Percentiles rank a stretch among this genome's conserved stretches.
phyloP scores from a whole-genome alignment of 2,888 invertebrate species.

The Diarsia mendica region DNA sequence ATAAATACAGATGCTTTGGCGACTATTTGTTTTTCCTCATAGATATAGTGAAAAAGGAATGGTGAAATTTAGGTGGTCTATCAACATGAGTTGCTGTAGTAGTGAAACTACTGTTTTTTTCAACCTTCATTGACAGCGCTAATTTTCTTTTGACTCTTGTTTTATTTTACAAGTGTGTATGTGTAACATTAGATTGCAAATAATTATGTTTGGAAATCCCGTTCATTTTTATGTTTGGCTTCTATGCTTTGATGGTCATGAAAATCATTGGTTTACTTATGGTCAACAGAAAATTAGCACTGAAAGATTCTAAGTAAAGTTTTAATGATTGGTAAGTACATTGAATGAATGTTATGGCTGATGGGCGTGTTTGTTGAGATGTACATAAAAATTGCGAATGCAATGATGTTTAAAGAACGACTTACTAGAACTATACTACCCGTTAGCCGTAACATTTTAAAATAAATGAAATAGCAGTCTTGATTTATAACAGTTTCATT shows the following conservation, averaged over 20 bases:
- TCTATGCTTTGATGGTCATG: background rate
- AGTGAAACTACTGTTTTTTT: conserved; percentile 13
- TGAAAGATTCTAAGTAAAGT: conserved; percentile 9
- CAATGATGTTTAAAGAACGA: background rate
- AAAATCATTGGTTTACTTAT: background rate
- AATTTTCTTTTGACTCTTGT: conserved; percentile 17
- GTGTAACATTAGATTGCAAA: background rate
- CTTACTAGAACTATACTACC: background rate
- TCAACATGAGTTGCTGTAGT: conserved; percentile 3
- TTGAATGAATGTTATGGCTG: conserved; percentile 33
- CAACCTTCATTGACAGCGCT: background rate
- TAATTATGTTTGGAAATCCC: background rate
- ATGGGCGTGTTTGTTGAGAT: conserved; percentile 17
- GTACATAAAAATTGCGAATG: background rate
- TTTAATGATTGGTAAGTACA: conserved; percentile 43
- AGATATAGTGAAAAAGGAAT: background rate
- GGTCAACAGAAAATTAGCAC: conserved; percentile 19
- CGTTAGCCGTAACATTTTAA: conserved; percentile 13
- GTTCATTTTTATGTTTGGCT: background rate
- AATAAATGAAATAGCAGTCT: background rate
- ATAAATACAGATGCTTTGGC: conserved; percentile 2
- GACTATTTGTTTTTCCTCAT: background rate
- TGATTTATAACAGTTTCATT: background rate
- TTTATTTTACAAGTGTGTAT: conserved; percentile 6
- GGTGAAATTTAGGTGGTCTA: background rate